phyloP scores from a whole-genome alignment of 23 tunicate genomes.

The Botrylloides violaceus region DNA sequence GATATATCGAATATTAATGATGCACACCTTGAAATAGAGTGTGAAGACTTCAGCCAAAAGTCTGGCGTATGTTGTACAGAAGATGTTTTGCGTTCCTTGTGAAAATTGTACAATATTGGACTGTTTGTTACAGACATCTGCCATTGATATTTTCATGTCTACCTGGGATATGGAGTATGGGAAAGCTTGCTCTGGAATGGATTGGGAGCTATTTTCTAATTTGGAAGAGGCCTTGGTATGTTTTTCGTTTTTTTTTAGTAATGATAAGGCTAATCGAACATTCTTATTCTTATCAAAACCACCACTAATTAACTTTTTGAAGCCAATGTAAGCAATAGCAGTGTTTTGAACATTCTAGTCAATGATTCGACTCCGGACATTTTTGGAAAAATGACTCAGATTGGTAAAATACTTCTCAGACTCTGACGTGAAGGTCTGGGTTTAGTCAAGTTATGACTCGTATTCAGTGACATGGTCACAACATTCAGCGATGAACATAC shows the following conservation, averaged over 20 bases:
- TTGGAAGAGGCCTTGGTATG: conserved; percentile 44
- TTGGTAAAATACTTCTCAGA: no score
- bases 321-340: no score
- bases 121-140: not conserved
- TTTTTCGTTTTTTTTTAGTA: not conserved
- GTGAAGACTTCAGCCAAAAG: conserved; percentile 33
- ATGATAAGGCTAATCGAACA: no score
- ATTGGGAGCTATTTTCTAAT: conserved; percentile 71
- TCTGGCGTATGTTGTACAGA: conserved; percentile 10
- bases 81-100: not conserved
- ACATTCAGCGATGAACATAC: no score
- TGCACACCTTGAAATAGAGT: conserved; percentile 30
- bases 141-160: not conserved
- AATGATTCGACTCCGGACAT: no score
- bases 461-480: no score
- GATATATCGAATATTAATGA: conserved; percentile 25
- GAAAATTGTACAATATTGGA: not conserved
- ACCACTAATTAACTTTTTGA: no score
- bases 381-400: no score
- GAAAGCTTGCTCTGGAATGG: conserved; percentile 58
- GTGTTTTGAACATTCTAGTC: no score
- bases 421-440: no score
- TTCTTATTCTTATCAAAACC: no score
- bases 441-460: no score
- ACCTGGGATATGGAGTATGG: conserved; percentile 18